Base-by-base conservation (phyloP, 2,888 invertebrate species). In the Ellobium chinense region DNA sequence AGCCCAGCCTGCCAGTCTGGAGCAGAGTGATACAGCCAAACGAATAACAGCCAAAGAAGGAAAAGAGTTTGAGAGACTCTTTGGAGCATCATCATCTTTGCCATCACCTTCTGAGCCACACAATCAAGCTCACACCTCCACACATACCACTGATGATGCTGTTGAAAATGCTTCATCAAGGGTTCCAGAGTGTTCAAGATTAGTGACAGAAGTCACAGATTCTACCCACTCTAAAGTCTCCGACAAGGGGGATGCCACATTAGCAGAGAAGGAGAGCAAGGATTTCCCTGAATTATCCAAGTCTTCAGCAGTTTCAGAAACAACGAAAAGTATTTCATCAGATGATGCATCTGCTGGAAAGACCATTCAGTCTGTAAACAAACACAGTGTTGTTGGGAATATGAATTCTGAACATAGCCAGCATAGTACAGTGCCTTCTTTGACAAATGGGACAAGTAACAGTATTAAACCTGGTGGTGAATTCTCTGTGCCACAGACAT, bases 401-500 rank as follows among this genome's bases (percentile, higher is more conserved):
- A n/a, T 29, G n/a, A 24, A 29, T n/a, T 56, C 54, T 56, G 69
- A 5, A 5, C 18, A 54, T 54, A 37, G 24, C 21, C 73, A 60
- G 60, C 34, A 27, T 46, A 70, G 34, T 12, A n/a, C 56, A 34
- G 1, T 56, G 18, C 34, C 58, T 27, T n/a, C 56, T 21, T 7
- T 36, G n/a, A 34, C 56, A 31, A 21, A 34, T 46, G 68, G 29
- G 29, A 29, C 46, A 29, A 46, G 56, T 56, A n/a, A n/a, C n/a
- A 46, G 18, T 27, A 68, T 27, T 68, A 18, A 21, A 12, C n/a
- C 27, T 9, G 21, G 39, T 2, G 36, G 56, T 24, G 69, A 60
- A 3, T 36, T 18, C 86, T 86, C 78, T 83, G 83, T 80, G 80
- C 91, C 90, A 37, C 81, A 85, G 39, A 87, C 87, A 58, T 90